Conservation (phyloP, 2,113 vertebrate genomes). For the rabbit (Oryctolagus cuniculus) region mOryCun1.1 NC_091434.1:146564501-146565000, state of each 20-base stretch:
- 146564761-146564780: conserved; percentile 59
- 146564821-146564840: conserved; percentile 30
- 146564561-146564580: conserved; percentile 69
- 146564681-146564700: conserved; percentile 74
- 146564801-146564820: conserved; percentile 46
- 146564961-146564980: background rate
- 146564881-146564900: conserved; percentile 53
- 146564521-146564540: conserved; percentile 18
- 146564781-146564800: conserved; percentile 59
- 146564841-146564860: conserved; percentile 48
- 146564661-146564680: conserved; percentile 72
- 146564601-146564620: conserved; percentile 80
- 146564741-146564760: conserved; percentile 67
- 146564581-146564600: conserved; percentile 73
- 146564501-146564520: conserved; percentile 17
- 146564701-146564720: conserved; percentile 74
- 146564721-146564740: conserved; percentile 57
- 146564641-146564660: conserved; percentile 73
- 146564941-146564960: conserved; percentile 14
- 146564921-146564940: conserved; percentile 41
- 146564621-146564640: conserved; percentile 64
- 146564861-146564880: conserved; percentile 27
- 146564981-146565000: background rate
- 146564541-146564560: conserved; percentile 71
- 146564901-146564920: conserved; percentile 44